Evolutionary conservation across 2,888 invertebrate genomes (phyloP), one percentile per base, ranked within the genome.

Genomic region (Epiperipatus broadwayi): DNA sequence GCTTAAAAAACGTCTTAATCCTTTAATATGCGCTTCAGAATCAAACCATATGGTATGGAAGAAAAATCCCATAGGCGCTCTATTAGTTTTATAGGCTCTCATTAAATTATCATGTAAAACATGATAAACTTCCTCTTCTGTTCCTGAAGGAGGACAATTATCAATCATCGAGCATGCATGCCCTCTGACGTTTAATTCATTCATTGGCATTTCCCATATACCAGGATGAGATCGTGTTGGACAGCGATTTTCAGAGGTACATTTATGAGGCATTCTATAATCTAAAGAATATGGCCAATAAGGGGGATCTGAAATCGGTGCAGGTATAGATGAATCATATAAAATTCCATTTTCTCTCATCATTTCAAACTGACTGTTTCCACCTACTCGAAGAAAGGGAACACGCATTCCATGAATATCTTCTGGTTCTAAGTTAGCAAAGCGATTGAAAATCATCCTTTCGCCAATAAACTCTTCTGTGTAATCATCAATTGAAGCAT

Each of bases 261-360:
- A 87, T 59, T 80, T 84, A 65, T 89, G 87, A 1, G 87, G 84
- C 80, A 89, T 84, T 45, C 84, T 73, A 74, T 84, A 89, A 67
- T 91, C 89, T 18, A 93, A 65, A 2, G 91, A 91, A 66, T 91
- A 93, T 1, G 93, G 93, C 91, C 91, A 93, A 58, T 84, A 80
- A 37, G 87, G 87, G 19, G 84, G 83, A 35, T 83, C 75, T 22
- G 77, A 71, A 39, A 84, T 66, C 1, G 84, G 79, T 19, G 85
- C 85, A 1, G 84, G 84, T 54, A 91, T 85, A 8, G 87, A 85
- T 18, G 87, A 83, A 57, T 91, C 91, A 58, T 89, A 91, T 5
- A 80, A 76, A 59, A 87, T 87, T 64, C 79, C 83, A 57, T 87
- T 81, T 60, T 87, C 84, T 39, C 78, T 75, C 87, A 91, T 87